Evolutionary conservation across 2,797 vertebrate species (phyloP).

Genomic region (Petrocephalus sullivani): DNA sequence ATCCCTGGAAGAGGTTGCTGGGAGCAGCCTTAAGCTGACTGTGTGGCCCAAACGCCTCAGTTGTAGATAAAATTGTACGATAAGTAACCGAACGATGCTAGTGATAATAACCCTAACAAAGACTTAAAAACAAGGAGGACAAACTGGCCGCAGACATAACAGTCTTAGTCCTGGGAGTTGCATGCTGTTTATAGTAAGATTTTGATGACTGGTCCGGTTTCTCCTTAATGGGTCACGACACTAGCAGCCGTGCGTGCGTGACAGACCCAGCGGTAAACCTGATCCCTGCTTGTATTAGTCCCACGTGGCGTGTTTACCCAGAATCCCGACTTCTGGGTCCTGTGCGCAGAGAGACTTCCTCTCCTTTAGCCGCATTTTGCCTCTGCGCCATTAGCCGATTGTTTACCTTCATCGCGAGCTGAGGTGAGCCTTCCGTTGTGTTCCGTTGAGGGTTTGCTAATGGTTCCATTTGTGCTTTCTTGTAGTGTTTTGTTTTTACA

Average conservation of each 20-base stretch:
- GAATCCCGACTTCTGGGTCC: conserved; percentile 12
- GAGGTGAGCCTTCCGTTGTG: not conserved
- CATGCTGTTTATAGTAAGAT: not conserved
- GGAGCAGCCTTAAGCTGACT: not conserved
- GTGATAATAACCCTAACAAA: not conserved
- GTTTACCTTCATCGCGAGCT: conserved; percentile 17
- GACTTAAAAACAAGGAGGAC: not conserved
- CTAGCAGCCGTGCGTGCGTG: not conserved
- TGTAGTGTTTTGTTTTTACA: not conserved
- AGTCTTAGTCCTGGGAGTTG: not conserved
- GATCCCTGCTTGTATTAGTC: not conserved
- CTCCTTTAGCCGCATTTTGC: not conserved
- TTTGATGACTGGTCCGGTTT: not conserved
- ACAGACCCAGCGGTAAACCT: not conserved
- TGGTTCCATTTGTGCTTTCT: not conserved
- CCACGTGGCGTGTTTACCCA: conserved; percentile 17
- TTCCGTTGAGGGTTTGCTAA: conserved; percentile 4
- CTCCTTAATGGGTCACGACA: not conserved
- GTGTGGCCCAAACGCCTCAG: not conserved
- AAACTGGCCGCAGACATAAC: not conserved
- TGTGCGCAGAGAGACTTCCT: conserved; percentile 8
- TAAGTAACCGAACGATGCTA: not conserved
- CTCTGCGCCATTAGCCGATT: not conserved
- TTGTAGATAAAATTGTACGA: not conserved
- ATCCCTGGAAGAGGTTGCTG: not conserved